These are phyloP conservation scores for Ceratosolen fusciceps DNA, from an alignment of 1,140 invertebrate species.

Conservation along the genomic window DNA sequence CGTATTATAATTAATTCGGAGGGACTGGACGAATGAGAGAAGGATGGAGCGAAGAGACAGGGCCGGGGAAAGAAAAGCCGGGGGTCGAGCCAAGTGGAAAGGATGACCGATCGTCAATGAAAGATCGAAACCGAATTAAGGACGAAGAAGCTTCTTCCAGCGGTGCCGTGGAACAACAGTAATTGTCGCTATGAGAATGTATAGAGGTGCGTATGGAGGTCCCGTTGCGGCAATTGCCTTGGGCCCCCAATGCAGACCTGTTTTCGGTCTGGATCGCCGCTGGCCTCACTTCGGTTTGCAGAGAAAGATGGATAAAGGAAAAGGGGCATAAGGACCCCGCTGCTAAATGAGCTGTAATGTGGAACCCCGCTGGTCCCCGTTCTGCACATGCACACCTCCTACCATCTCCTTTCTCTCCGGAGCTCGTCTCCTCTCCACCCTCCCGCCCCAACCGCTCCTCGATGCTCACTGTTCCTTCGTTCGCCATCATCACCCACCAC, in stretches of 20 bases:
- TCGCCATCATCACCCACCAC: too few relatives aligned
- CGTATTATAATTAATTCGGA: neutral
- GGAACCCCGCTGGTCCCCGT: slow-evolving; percentile 67
- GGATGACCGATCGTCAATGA: neutral
- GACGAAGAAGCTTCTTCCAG: slow-evolving; percentile 6
- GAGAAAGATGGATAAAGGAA: slow-evolving; percentile 51
- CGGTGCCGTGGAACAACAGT: neutral
- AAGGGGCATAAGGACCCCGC: slow-evolving; percentile 67
- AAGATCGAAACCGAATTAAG: neutral
- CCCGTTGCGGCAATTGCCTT: slow-evolving; percentile 56
- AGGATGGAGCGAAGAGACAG: too few relatives aligned
- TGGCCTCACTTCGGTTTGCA: slow-evolving; percentile 35
- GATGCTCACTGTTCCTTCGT: neutral
- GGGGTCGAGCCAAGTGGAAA: neutral
- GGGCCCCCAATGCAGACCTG: slow-evolving; percentile 64
- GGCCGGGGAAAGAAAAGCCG: neutral
- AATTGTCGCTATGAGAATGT: slow-evolving; percentile 57
- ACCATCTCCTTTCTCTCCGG: slow-evolving; percentile 20
- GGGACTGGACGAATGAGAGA: neutral
- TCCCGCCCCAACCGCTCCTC: neutral
- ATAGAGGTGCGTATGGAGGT: slow-evolving; percentile 62
- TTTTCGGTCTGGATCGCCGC: slow-evolving; percentile 55
- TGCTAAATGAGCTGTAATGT: slow-evolving; percentile 72
- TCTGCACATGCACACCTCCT: slow-evolving; percentile 35
- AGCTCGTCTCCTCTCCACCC: neutral